These are phyloP conservation scores for Stenopsyche tienmushanensis DNA, from an alignment of 1,140 invertebrate genomes.

Conservation along the genomic window DNA sequence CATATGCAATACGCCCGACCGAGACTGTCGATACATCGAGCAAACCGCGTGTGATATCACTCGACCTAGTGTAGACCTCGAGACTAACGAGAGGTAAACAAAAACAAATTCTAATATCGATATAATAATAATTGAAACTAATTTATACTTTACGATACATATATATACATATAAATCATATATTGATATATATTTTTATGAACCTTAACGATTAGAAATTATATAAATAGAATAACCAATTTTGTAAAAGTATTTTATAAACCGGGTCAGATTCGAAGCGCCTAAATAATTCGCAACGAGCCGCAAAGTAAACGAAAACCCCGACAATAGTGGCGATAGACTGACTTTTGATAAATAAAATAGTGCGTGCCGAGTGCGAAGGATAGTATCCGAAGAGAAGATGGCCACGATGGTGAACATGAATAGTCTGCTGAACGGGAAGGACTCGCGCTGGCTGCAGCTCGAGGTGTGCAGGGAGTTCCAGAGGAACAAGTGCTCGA, in stretches of 20 bases:
- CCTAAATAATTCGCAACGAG: conserved; percentile 27
- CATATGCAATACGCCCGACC: conserved; percentile 44
- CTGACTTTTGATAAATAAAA: conserved; percentile 3
- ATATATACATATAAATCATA: conserved; percentile 32
- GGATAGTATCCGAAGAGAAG: conserved; percentile 45
- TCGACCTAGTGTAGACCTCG: conserved; percentile 25
- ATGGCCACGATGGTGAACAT: conserved; percentile 97
- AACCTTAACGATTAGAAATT: conserved; percentile 37
- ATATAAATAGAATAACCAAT: conserved; percentile 28
- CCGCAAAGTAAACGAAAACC: conserved; percentile 9
- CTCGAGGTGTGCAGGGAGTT: conserved; percentile 99
- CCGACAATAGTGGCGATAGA: conserved; percentile 1
- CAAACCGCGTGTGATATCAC: conserved; percentile 55
- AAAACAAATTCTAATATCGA: conserved; percentile 41
- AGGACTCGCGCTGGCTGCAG: conserved; percentile 99
- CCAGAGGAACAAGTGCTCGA: conserved; percentile 98
- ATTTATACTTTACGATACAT: conserved; percentile 29
- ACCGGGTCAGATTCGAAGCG: conserved; percentile 11
- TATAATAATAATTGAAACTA: conserved; percentile 35
- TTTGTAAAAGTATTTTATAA: conserved; percentile 23
- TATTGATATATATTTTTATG: conserved; percentile 41
- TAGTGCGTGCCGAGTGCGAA: not conserved
- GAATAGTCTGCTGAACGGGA: conserved; percentile 95
- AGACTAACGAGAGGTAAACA: conserved; percentile 20
- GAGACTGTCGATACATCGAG: conserved; percentile 48